Evolutionary conservation across 2,888 invertebrate species (phyloP).

Genomic region (Plebejus melissa): DNA sequence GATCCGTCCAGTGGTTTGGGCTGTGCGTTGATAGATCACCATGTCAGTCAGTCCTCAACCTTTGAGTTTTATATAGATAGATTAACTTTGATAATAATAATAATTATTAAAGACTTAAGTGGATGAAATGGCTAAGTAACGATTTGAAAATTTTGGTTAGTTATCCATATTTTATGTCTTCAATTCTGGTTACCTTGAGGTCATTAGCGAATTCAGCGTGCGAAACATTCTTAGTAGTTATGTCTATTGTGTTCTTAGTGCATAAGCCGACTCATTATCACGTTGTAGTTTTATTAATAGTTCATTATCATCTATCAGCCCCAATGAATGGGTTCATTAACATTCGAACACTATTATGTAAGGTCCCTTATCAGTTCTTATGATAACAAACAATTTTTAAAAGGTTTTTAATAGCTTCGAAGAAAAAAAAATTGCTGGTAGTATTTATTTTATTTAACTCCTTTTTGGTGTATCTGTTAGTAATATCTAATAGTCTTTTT

Average conservation of each 20-base stretch:
- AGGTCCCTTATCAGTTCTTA: neutral
- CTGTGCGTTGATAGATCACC: too few species aligned
- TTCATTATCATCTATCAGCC: conserved; percentile 5
- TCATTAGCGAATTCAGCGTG: neutral
- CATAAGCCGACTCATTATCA: neutral
- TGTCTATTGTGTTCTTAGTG: neutral
- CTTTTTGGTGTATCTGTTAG: neutral
- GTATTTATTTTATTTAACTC: too few species aligned
- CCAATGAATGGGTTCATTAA: conserved; percentile 1
- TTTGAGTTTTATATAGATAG: too few species aligned
- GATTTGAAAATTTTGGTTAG: too few species aligned
- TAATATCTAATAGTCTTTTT: neutral
- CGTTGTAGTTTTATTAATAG: neutral
- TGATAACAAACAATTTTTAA: too few species aligned
- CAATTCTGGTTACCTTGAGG: too few species aligned
- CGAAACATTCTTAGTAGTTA: neutral
- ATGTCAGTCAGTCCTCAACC: too few species aligned
- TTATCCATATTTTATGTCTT: too few species aligned
- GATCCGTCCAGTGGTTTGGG: too few species aligned
- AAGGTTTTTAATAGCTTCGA: neutral
- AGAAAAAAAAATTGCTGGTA: neutral
- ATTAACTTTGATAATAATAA: too few species aligned
- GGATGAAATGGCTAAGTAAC: too few species aligned
- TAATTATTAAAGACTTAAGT: too few species aligned
- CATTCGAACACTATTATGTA: neutral